Evolutionary conservation across 2,797 vertebrate genomes (phyloP), one percentile per base, ranked within the genome.

Genomic region (Paguma larvata): DNA sequence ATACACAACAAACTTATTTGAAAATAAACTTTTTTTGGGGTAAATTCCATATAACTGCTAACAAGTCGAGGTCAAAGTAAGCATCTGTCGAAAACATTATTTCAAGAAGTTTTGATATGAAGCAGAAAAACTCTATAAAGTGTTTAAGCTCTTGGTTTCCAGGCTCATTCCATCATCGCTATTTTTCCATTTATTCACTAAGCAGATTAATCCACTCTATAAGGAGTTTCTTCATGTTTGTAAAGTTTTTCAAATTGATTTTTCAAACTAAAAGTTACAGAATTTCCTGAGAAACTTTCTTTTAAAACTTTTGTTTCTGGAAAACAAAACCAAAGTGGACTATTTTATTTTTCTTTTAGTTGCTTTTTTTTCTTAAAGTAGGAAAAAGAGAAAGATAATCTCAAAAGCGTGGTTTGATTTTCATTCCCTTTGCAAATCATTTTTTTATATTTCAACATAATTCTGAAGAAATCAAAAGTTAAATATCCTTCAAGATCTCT

Each of bases 31-130:
- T 88, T 68, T 87, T n/a, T 0, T 0, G 1, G 13, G 19, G 32
- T 83, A 94, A 97, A 91, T 94, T 94, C 88, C 79, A 78, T 77
- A 46, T 62, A 94, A 91, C 77, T 95, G 56, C 79, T 95, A 93
- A 89, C 23, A 96, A 97, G 73, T 87, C 5, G 68, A 97, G 85
- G 91, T 89, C 93, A 97, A 56, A 95, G 25, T 93, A 63, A 97
- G 46, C 16, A 44, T 91, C 51, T 90, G 82, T 85, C 91, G 46
- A 87, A 98, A 93, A 89, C 75, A 97, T 95, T 95, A 89, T 92
- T 93, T 96, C 38, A 82, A 73, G 82, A 94, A 85, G 32, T 85
- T 97, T 95, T 89, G 68, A 94, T 53, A 75, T 32, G 90, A 95
- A 97, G 44, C 94, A 97, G 86, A 21, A 77, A 91, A 97, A 85